phyloP scores from a whole-genome alignment of 1,140 invertebrate species.

The Homalodisca vitripennis region DNA sequence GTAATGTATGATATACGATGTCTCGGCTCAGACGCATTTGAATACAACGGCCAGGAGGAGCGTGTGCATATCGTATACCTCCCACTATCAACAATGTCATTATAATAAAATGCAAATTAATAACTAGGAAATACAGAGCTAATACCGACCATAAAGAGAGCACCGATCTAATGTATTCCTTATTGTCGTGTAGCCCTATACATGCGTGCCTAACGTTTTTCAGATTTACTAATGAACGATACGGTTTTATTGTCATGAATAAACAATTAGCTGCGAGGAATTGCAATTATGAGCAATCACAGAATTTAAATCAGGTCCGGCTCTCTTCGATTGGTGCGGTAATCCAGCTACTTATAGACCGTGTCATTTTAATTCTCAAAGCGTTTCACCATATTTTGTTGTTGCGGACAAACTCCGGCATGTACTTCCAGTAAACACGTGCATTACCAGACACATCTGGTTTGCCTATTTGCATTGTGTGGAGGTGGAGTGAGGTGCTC shows the following conservation, averaged over 20 bases:
- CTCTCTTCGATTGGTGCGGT: too few species aligned
- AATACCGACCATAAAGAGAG: constrained; percentile 21
- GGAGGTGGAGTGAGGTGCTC: too few species aligned
- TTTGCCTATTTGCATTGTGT: too few species aligned
- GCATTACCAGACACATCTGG: too few species aligned
- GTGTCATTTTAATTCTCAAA: too few species aligned
- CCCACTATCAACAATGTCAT: constrained; percentile 24
- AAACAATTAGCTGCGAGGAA: neutral
- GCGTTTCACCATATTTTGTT: too few species aligned
- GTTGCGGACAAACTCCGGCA: too few species aligned
- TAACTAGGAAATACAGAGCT: constrained; percentile 20
- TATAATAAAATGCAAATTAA: constrained; percentile 32
- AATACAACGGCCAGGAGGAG: neutral
- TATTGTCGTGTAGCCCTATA: neutral
- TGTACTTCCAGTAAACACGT: too few species aligned
- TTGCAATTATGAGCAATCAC: too few species aligned
- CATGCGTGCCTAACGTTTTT: neutral
- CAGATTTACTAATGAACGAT: neutral
- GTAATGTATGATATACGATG: neutral
- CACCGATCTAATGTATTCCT: constrained; percentile 8
- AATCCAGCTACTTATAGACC: too few species aligned
- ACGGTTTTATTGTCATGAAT: neutral
- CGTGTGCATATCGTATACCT: too few species aligned
- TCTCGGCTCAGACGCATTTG: neutral
- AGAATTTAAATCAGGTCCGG: too few species aligned